Conservation (phyloP, 2,797 vertebrate genomes). For the Epinephelus coioides region DNA sequence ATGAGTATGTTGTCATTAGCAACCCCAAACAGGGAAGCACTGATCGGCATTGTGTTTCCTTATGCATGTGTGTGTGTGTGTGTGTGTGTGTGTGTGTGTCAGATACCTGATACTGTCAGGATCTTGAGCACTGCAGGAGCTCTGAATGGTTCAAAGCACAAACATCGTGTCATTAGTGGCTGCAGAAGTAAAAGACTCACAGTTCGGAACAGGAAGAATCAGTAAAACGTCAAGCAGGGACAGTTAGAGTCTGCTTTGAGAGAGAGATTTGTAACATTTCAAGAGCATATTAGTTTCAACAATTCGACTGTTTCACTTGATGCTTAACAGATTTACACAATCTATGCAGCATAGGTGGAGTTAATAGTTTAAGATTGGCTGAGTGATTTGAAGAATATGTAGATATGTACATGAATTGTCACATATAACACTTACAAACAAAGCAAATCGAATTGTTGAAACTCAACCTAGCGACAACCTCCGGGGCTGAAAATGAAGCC, state of each 20-base stretch:
- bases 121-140: conserved; percentile 12
- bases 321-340: too few species aligned
- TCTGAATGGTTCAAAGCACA: conserved; percentile 1
- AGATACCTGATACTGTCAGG: conserved; percentile 34
- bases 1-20: conserved; percentile 62
- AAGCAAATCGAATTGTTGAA: too few species aligned
- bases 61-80: conserved; percentile 1
- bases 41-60: conserved; percentile 24
- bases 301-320: too few species aligned
- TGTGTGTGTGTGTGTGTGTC: not conserved
- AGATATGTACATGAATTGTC: too few species aligned
- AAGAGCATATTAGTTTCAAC: too few species aligned
- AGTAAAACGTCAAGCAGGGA: not conserved
- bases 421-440: too few species aligned
- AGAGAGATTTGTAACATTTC: too few species aligned
- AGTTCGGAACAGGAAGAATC: not conserved
- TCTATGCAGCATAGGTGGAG: too few species aligned
- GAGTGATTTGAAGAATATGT: too few species aligned
- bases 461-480: too few species aligned
- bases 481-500: too few species aligned
- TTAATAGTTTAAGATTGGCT: too few species aligned
- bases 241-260: not conserved
- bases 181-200: conserved; percentile 16
- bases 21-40: conserved; percentile 45
- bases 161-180: conserved; percentile 2